Conservation (phyloP, 2,797 vertebrate genomes). For the Xyrichtys novacula region DNA sequence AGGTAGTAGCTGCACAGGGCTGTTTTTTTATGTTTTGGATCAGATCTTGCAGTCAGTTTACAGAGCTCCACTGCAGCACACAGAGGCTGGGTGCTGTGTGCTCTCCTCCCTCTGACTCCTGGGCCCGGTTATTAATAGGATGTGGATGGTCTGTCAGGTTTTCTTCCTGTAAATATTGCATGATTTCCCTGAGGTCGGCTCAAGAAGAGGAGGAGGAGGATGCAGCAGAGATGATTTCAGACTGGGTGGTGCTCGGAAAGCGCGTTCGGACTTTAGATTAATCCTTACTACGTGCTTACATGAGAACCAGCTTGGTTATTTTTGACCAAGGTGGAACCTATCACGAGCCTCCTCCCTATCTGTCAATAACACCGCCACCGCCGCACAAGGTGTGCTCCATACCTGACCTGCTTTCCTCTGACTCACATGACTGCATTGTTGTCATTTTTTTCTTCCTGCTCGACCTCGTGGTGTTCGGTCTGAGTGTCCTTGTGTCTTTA, state of each 20-base stretch:
- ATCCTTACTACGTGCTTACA: conserved; percentile 14
- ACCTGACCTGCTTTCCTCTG: conserved; percentile 10
- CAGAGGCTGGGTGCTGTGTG: background rate
- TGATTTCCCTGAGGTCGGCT: conserved; percentile 70
- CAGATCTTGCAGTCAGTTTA: conserved; percentile 1
- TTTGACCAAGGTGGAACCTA: conserved; percentile 15
- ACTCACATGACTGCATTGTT: conserved; percentile 34
- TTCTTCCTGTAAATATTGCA: conserved; percentile 80
- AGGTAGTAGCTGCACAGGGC: background rate
- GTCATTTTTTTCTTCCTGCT: conserved; percentile 5
- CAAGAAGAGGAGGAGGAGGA: conserved; percentile 55
- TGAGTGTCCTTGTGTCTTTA: conserved; percentile 4
- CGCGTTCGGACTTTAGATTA: conserved; percentile 10
- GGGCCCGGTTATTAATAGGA: conserved; percentile 73
- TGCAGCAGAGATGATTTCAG: conserved; percentile 38
- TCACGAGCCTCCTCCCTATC: conserved; percentile 17
- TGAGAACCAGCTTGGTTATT: conserved; percentile 2
- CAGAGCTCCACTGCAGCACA: conserved; percentile 23
- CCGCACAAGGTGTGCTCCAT: conserved; percentile 24
- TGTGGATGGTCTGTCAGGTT: conserved; percentile 68
- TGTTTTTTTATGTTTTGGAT: conserved; percentile 9
- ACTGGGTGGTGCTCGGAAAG: conserved; percentile 3
- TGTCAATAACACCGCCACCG: conserved; percentile 25
- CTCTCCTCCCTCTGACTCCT: conserved; percentile 56
- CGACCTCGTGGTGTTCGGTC: background rate